phyloP scores from a whole-genome alignment of 1,140 invertebrate genomes.

The Sarcophaga bullata region DNA sequence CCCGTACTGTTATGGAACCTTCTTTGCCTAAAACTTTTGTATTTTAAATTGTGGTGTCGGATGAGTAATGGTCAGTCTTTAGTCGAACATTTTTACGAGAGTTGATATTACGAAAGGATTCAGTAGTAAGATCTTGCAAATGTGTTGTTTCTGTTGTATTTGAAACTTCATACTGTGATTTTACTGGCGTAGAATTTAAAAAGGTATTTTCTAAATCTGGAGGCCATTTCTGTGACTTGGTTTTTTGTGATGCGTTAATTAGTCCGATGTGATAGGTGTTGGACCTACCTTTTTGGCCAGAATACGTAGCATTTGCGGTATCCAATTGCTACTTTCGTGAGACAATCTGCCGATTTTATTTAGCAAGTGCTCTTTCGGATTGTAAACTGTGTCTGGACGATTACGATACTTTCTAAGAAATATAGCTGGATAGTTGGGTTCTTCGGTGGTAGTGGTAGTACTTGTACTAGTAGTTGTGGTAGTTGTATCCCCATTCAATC shows the following conservation, averaged over 20 bases:
- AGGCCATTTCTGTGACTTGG: conserved; percentile 34
- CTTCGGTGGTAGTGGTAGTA: conserved; percentile 52
- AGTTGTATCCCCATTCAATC: conserved; percentile 21
- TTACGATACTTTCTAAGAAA: conserved; percentile 57
- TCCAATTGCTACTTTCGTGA: neutral
- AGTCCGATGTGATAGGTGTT: neutral
- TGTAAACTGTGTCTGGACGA: conserved; percentile 36
- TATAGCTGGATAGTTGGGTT: conserved; percentile 56
- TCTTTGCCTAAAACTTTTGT: neutral
- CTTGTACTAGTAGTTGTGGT: conserved; percentile 41
- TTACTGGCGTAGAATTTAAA: neutral
- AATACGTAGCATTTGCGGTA: conserved; percentile 14
- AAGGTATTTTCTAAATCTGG: conserved; percentile 7
- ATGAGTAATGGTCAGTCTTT: neutral
- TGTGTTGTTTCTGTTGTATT: neutral
- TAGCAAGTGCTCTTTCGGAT: neutral
- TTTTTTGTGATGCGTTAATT: neutral
- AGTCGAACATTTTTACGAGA: conserved; percentile 32
- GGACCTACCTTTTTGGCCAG: neutral
- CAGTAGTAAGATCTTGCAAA: neutral
- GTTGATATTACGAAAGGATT: neutral
- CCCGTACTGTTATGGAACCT: conserved; percentile 26
- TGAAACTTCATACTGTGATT: neutral
- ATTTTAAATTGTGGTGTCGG: neutral
- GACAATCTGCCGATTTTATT: neutral